Evolutionary conservation across 2,888 invertebrate species (phyloP).

Genomic region (Heterodera filipjevi): DNA sequence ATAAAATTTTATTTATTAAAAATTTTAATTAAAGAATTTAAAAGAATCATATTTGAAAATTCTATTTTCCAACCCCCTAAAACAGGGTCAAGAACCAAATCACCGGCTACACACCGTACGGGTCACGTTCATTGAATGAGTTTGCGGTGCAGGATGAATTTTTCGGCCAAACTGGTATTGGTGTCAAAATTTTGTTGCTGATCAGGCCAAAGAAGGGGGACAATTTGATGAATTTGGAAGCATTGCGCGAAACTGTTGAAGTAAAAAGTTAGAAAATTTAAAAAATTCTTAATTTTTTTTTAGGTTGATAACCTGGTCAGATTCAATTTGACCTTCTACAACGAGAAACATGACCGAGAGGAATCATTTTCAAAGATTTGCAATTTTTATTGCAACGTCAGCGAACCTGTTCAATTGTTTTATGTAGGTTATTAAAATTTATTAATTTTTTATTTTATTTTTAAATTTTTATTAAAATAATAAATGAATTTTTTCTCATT

Average conservation of each 20-base stretch:
- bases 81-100: constrained; percentile 49
- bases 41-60: too few species aligned
- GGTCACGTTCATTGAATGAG: constrained; percentile 46
- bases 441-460: background rate
- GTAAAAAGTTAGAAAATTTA: constrained; percentile 24
- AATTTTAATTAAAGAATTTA: too few species aligned
- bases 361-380: constrained; percentile 58
- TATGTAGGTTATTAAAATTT: constrained; percentile 37
- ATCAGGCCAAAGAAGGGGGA: constrained; percentile 43
- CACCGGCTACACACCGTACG: constrained; percentile 60
- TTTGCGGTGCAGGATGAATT: constrained; percentile 44
- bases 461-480: background rate
- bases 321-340: constrained; percentile 50
- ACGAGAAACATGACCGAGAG: constrained; percentile 41
- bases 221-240: constrained; percentile 38
- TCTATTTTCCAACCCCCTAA: background rate
- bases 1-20: background rate
- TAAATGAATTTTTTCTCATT: background rate
- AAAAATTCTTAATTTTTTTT: background rate
- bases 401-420: constrained; percentile 61
- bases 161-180: constrained; percentile 46
- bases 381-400: constrained; percentile 59
- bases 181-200: constrained; percentile 54
- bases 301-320: constrained; percentile 50
- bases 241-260: constrained; percentile 47